phyloP scores from a whole-genome alignment of 2,113 vertebrate genomes.

The Ramphastos sulfuratus region DNA sequence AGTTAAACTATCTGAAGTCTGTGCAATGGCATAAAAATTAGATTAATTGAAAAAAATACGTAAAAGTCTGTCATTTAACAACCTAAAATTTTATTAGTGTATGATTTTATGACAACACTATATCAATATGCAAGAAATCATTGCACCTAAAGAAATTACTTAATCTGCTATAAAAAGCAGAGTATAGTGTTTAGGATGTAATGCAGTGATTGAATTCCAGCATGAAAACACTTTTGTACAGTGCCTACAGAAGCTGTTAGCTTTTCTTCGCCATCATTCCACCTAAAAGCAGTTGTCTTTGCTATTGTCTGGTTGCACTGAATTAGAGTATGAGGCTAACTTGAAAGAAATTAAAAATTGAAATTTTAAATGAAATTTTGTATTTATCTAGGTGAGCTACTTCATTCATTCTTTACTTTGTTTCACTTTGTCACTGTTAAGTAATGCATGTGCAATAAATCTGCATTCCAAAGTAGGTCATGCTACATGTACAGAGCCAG shows the following conservation, averaged over 20 bases:
- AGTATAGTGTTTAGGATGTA: not conserved
- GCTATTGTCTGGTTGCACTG: not conserved
- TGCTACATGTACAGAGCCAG: not conserved
- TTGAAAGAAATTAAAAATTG: not conserved
- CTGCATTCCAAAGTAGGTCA: not conserved
- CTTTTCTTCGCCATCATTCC: not conserved
- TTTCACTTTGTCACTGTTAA: not conserved
- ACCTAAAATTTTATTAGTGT: not conserved
- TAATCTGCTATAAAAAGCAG: not conserved
- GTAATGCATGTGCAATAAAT: not conserved
- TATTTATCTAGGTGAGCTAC: not conserved
- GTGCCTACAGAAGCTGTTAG: not conserved
- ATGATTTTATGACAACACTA: not conserved
- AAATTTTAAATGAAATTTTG: not conserved
- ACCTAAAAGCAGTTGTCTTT: not conserved
- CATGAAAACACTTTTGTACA: not conserved
- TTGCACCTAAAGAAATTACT: fast-evolving
- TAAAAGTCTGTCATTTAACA: not conserved
- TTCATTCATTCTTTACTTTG: not conserved
- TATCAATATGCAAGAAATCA: not conserved
- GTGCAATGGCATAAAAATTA: not conserved
- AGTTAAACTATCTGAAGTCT: not conserved
- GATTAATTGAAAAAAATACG: not conserved
- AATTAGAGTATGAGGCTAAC: not conserved
- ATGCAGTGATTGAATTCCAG: not conserved